phyloP scores from a whole-genome alignment of 2,113 vertebrate species.

The Myiagra hebetior region DNA sequence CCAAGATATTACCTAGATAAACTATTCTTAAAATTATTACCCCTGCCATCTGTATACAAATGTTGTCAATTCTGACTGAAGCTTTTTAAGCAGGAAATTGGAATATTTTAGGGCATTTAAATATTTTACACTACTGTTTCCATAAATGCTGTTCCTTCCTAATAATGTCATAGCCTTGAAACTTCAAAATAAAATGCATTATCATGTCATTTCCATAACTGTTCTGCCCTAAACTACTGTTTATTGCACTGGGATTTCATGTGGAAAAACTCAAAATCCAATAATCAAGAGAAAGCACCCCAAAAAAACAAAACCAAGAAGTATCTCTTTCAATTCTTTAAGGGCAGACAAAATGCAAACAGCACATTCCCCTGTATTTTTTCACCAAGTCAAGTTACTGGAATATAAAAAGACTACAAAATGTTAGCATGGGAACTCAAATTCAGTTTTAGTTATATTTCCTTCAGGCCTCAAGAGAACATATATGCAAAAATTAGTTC shows the following conservation, averaged over 20 bases:
- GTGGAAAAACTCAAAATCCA: background rate
- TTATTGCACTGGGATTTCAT: background rate
- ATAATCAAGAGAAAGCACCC: background rate
- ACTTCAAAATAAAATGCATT: background rate
- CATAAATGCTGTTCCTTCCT: background rate
- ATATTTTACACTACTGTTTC: background rate
- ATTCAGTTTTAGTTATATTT: background rate
- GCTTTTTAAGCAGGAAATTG: background rate
- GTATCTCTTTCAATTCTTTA: background rate
- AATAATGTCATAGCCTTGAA: background rate
- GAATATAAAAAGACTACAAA: background rate
- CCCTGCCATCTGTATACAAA: background rate
- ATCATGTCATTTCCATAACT: background rate
- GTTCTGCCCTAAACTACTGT: background rate
- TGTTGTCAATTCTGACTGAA: background rate
- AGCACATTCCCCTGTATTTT: background rate
- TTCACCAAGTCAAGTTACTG: background rate
- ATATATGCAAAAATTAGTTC: background rate
- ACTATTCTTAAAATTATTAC: background rate
- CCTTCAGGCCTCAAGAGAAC: background rate
- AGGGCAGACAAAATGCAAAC: background rate
- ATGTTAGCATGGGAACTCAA: background rate
- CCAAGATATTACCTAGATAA: background rate
- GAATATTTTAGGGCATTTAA: background rate
- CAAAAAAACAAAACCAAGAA: background rate